A percentile compares a stretch with the other conserved stretches of the same genome.
phyloP scores from a whole-genome alignment of 2,888 invertebrate species.

The Platerodrilus igneus region DNA sequence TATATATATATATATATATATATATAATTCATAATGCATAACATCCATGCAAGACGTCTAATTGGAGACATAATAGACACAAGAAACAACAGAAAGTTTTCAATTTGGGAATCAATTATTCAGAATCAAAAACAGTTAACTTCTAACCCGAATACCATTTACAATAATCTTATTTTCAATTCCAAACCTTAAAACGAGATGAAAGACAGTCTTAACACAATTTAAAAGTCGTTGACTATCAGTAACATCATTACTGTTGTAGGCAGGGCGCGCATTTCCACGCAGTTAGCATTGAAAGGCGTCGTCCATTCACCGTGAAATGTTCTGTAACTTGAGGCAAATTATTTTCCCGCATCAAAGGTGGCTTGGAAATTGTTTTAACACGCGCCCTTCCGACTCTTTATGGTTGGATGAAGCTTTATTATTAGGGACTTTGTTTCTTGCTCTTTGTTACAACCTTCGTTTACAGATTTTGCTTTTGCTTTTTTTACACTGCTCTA shows the following conservation, averaged over 20 bases:
- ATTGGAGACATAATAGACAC: too few relatives aligned
- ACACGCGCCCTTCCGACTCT: conserved; percentile 38
- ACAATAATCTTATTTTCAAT: too few relatives aligned
- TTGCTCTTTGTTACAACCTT: conserved; percentile 18
- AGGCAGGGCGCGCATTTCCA: conserved; percentile 17
- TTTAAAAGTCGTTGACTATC: conserved; percentile 21
- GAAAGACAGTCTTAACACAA: conserved; percentile 8
- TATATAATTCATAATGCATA: too few relatives aligned
- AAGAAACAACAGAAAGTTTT: too few relatives aligned
- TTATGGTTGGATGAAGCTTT: conserved; percentile 29
- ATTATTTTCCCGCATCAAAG: conserved; percentile 43
- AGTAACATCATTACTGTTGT: conserved; percentile 26
- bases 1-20: too few relatives aligned
- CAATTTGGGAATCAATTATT: too few relatives aligned
- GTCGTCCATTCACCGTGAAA: conserved; percentile 40
- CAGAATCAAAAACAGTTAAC: too few relatives aligned
- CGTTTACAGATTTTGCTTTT: conserved; percentile 14
- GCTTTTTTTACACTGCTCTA: too few relatives aligned
- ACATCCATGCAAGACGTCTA: too few relatives aligned
- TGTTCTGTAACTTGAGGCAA: conserved; percentile 44
- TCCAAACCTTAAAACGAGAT: too few relatives aligned
- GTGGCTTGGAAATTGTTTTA: conserved; percentile 43
- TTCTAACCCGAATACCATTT: too few relatives aligned
- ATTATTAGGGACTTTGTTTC: conserved; percentile 25
- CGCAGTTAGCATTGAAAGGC: conserved; percentile 36